phyloP scores from a whole-genome alignment of 2,797 vertebrate genomes.

The Botia almorhae region DNA sequence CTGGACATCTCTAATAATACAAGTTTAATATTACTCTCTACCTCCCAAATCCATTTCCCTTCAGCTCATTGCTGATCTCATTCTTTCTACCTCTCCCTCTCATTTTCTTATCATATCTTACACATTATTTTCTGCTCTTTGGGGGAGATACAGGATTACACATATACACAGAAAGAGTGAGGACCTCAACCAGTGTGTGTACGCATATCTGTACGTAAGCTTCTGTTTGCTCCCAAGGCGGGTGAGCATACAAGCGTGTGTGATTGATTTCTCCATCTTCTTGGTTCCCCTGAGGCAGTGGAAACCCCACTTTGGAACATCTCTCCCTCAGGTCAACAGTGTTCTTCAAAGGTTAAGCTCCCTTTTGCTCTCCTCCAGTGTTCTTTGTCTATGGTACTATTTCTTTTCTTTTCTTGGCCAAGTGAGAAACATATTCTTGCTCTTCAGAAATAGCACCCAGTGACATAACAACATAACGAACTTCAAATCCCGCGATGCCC shows the following conservation, averaged over 20 bases:
- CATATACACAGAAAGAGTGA: constrained; percentile 37
- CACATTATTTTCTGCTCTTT: constrained; percentile 25
- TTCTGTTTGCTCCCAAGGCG: constrained; percentile 32
- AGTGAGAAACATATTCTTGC: constrained; percentile 42
- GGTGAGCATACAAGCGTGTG: constrained; percentile 37
- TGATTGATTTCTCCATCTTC: constrained; percentile 58
- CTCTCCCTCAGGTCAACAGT: constrained; percentile 54
- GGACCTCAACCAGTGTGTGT: constrained; percentile 35
- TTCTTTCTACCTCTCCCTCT: not conserved
- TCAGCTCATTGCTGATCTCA: not conserved
- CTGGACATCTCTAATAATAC: constrained; percentile 42
- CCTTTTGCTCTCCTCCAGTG: constrained; percentile 27
- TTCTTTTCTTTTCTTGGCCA: constrained; percentile 17
- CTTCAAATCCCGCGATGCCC: constrained; percentile 36
- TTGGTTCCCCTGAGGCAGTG: constrained; percentile 44
- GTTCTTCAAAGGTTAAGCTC: constrained; percentile 57
- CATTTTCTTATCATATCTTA: not conserved
- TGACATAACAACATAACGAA: constrained; percentile 54
- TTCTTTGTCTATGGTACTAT: not conserved
- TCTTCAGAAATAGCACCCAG: constrained; percentile 42
- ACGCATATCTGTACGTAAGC: constrained; percentile 41
- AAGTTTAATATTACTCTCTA: constrained; percentile 39
- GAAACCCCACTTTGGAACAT: constrained; percentile 51
- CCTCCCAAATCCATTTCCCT: constrained; percentile 33
- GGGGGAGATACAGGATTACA: constrained; percentile 17